phyloP scores from a whole-genome alignment of 2,113 vertebrate species.

The Agelaius tricolor region DNA sequence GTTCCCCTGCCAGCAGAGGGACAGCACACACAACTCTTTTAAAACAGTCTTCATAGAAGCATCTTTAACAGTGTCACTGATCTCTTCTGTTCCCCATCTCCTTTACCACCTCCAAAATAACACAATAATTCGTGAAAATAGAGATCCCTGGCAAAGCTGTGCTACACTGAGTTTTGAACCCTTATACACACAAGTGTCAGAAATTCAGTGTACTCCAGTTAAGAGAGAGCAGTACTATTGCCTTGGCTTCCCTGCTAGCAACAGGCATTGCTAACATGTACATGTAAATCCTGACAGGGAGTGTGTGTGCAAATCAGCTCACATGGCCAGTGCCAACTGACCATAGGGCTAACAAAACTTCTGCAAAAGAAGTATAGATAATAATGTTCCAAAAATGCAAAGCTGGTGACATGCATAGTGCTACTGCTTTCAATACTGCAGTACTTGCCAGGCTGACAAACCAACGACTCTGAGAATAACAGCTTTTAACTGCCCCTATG shows the following conservation, averaged over 20 bases:
- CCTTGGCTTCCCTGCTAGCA: neutral
- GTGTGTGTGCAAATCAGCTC: neutral
- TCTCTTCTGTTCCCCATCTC: neutral
- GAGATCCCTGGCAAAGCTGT: neutral
- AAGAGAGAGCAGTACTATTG: neutral
- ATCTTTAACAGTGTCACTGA: neutral
- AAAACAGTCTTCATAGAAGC: neutral
- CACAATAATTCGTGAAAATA: neutral
- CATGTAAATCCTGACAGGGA: neutral
- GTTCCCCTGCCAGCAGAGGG: neutral
- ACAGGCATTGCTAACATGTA: neutral
- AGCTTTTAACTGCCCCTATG: neutral
- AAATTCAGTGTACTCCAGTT: neutral
- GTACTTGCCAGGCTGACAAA: neutral
- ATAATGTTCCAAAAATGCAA: neutral
- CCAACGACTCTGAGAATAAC: neutral
- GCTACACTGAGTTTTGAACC: neutral
- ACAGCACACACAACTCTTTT: neutral
- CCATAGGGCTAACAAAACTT: neutral
- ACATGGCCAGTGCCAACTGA: neutral
- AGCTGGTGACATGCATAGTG: rapidly evolving
- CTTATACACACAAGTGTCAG: neutral
- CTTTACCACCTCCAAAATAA: neutral
- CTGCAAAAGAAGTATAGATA: neutral
- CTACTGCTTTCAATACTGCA: neutral